Percentiles rank a stretch among this genome's conserved stretches.
These are phyloP conservation scores for Homarus gammarus DNA, from an alignment of 2,888 invertebrate species.

Conservation along the genomic window DNA sequence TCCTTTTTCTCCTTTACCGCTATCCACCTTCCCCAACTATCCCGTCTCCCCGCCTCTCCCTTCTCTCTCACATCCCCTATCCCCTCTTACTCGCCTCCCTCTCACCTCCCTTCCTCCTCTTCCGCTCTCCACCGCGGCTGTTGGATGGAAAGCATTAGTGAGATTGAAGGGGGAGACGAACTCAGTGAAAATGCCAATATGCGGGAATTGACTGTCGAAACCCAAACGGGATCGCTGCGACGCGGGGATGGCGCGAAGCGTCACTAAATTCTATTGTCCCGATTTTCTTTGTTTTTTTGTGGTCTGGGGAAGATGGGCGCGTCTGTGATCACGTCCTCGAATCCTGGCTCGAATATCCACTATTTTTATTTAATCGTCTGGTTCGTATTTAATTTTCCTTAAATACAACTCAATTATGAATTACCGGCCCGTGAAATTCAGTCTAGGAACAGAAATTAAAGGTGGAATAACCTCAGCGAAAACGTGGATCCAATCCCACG, in stretches of 20 bases:
- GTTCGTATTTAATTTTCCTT: not conserved
- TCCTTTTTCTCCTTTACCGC: not conserved
- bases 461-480: not conserved
- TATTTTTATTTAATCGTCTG: not conserved
- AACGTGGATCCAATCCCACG: not conserved
- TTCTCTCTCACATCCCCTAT: not conserved
- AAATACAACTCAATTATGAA: too few relatives aligned
- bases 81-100: not conserved
- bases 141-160: constrained; percentile 63
- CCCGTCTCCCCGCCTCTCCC: not conserved
- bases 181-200: constrained; percentile 66
- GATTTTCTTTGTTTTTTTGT: constrained; percentile 39
- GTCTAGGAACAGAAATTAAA: not conserved
- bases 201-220: constrained; percentile 66
- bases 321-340: too few relatives aligned
- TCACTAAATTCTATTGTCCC: constrained; percentile 31
- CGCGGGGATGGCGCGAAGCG: constrained; percentile 17
- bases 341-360: too few relatives aligned
- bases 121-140: constrained; percentile 34
- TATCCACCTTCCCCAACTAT: not conserved
- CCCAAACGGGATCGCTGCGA: constrained; percentile 37
- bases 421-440: too few relatives aligned
- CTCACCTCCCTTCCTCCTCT: not conserved
- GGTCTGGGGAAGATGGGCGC: too few relatives aligned
- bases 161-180: constrained; percentile 57